Percentiles rank a stretch among this genome's conserved stretches.
phyloP scores from a whole-genome alignment of 2,888 invertebrate genomes.

The Eristalis arbustorum region DNA sequence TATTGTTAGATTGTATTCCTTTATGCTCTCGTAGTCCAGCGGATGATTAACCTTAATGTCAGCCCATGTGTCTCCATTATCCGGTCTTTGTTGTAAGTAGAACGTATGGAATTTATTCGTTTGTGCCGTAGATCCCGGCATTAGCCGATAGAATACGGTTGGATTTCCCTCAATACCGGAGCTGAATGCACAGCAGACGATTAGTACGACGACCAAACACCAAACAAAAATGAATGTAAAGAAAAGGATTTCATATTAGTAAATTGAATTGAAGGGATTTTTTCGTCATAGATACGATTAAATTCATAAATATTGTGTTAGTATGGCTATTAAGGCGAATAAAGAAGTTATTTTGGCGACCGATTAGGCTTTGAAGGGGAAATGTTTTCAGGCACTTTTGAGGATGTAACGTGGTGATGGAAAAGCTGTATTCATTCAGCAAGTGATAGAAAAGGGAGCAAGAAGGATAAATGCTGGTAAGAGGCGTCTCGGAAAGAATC shows the following conservation, averaged over 20 bases:
- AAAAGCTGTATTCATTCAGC: too few species aligned
- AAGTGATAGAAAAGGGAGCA: too few species aligned
- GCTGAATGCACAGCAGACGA: constrained; percentile 82
- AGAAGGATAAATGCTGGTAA: too few species aligned
- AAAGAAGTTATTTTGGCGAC: constrained; percentile 6
- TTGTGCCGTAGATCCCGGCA: constrained; percentile 97
- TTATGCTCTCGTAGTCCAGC: constrained; percentile 95
- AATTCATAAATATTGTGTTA: constrained; percentile 15
- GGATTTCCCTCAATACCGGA: constrained; percentile 98
- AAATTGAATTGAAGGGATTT: background rate
- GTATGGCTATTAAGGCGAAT: constrained; percentile 20
- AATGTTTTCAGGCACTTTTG: background rate
- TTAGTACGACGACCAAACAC: constrained; percentile 6
- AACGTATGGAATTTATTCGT: constrained; percentile 98
- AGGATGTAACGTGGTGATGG: background rate
- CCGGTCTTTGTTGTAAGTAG: constrained; percentile 95
- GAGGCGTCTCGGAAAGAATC: too few species aligned
- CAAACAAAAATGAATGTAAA: background rate
- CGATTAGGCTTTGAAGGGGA: background rate
- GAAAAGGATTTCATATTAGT: constrained; percentile 47
- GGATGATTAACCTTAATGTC: constrained; percentile 98
- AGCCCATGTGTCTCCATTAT: constrained; percentile 96
- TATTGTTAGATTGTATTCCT: constrained; percentile 97
- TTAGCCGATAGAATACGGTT: constrained; percentile 96
- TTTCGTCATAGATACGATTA: background rate